Conservation (phyloP, 1,140 invertebrate species). For the Asbolus verrucosus region DNA sequence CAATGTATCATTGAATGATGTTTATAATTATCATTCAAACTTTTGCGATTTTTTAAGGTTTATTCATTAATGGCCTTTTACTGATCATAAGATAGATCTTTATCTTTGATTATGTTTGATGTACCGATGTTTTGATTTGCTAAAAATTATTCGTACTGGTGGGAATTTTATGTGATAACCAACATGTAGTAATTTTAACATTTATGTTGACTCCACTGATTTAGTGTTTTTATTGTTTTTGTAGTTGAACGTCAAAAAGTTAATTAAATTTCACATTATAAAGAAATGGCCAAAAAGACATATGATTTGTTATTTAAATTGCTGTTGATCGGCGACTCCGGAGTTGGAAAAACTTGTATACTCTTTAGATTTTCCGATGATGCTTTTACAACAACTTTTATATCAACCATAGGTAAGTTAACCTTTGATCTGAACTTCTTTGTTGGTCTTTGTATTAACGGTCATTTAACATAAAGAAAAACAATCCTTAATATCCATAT, state of each 20-base stretch:
- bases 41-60: too few relatives aligned
- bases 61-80: too few relatives aligned
- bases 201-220: not conserved
- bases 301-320: slow-evolving; percentile 99
- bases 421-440: slow-evolving; percentile 58
- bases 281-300: slow-evolving; percentile 91
- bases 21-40: too few relatives aligned
- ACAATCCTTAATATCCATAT: not conserved
- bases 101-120: too few relatives aligned
- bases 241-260: slow-evolving; percentile 46
- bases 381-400: slow-evolving; percentile 98
- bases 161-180: too few relatives aligned
- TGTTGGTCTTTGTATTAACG: not conserved
- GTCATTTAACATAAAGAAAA: slow-evolving; percentile 13
- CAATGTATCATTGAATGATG: too few relatives aligned
- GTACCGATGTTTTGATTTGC: too few relatives aligned
- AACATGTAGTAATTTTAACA: too few relatives aligned
- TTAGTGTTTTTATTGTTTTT: slow-evolving; percentile 40
- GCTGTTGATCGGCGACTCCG: slow-evolving; percentile 96
- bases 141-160: too few relatives aligned
- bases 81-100: too few relatives aligned
- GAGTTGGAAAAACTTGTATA: slow-evolving; percentile 98
- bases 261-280: slow-evolving; percentile 40
- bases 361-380: slow-evolving; percentile 98
- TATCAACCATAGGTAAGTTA: slow-evolving; percentile 94